Evolutionary conservation across 2,888 invertebrate species (phyloP), one percentile per base, ranked within the genome.

Genomic region (Melinaea marsaeus): DNA sequence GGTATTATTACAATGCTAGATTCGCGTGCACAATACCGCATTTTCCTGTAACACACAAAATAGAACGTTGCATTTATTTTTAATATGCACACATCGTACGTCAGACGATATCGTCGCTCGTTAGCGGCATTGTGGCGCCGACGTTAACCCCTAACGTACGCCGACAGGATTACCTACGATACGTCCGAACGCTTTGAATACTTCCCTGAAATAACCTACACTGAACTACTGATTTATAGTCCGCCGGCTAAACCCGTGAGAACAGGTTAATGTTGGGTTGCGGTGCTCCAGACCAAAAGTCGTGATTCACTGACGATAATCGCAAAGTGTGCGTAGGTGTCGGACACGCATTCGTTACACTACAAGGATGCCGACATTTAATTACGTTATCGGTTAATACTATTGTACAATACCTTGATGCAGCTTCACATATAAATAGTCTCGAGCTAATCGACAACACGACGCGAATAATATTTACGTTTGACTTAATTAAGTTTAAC

Each of bases 101-200:
- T 83, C 85, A 84, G 84, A 85, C 86, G 81, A 82, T 86, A 86
- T 85, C 86, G 76, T 78, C 22, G 82, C 84, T 88, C 86, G 87
- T 89, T 88, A 88, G 86, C 79, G 79, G 81, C 79, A 85, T 85
- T 87, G 88, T 85, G 79, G 83, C 85, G 80, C 87, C 86, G 83
- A 85, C 86, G 82, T 80, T 65, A 68, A 70, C 72, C 74, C 74
- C 79, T 87, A 86, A 84, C 84, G 81, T 78, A 79, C 69, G 78
- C 83, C 78, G 83, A 79, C 84, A 79, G 81, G 80, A 83, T 84
- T 84, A 82, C 79, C 79, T 79, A 80, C 79, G 77, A 76, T 75
- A 72, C 69, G 74, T 77, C 65, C 63, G 60, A 67, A 67, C 76
- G 75, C 77, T 79, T 79, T 76, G 78, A 77, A 77, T 73, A 73